A percentile compares a stretch with the other conserved stretches of the same genome.
Conservation (phyloP, 2,113 vertebrate genomes). For the Heteronetta atricapilla region DNA sequence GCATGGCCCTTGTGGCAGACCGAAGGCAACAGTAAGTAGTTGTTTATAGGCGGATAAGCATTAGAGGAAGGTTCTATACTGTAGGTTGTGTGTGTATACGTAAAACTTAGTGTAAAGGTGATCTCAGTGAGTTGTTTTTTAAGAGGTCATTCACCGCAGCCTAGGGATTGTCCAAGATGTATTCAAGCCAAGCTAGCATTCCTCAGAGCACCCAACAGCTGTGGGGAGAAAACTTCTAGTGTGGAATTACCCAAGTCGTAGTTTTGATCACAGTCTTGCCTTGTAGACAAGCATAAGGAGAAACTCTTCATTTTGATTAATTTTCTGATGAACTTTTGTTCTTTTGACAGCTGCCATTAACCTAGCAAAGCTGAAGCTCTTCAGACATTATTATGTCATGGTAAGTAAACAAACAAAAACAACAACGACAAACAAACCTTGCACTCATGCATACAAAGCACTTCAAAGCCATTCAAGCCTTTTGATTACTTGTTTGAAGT, state of each 20-base stretch:
- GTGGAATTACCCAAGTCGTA: neutral
- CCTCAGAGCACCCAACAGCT: neutral
- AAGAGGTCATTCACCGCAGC: neutral
- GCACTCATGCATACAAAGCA: neutral
- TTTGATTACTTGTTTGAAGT: neutral
- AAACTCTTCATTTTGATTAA: neutral
- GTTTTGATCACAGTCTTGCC: neutral
- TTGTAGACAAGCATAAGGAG: neutral
- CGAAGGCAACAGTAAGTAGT: neutral
- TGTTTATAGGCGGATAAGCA: neutral
- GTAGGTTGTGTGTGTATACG: neutral
- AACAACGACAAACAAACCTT: neutral
- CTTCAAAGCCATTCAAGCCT: neutral
- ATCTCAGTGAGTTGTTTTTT: neutral
- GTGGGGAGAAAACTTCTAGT: neutral
- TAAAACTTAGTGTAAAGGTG: neutral
- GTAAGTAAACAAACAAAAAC: slow-evolving; percentile 72
- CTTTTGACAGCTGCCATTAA: slow-evolving; percentile 84
- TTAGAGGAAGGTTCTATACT: neutral
- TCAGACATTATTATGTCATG: slow-evolving; percentile 91
- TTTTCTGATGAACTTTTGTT: slow-evolving; percentile 35
- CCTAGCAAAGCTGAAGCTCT: slow-evolving; percentile 89
- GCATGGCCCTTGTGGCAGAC: neutral
- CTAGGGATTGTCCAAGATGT: neutral
- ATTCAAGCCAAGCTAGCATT: neutral